A percentile compares a stretch with the other conserved stretches of the same genome.
Evolutionary conservation across 2,888 invertebrate genomes (phyloP).

Genomic region (Caenorhabditis auriculariae): DNA sequence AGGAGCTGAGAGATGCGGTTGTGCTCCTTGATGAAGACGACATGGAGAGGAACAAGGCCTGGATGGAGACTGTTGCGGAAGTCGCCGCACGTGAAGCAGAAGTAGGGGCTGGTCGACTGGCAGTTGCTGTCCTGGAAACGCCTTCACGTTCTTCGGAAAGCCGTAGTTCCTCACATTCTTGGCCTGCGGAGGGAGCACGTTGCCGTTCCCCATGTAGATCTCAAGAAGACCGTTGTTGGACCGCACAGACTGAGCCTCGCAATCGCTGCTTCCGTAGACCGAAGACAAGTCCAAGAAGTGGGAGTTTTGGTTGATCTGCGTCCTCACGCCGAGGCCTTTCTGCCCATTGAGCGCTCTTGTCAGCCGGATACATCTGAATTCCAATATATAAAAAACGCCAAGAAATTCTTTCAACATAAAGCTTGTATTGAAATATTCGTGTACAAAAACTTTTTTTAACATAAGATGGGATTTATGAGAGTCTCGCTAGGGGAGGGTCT

Average conservation of each 20-base stretch:
- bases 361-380: constrained; percentile 78
- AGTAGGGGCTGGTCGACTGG: constrained; percentile 36
- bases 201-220: constrained; percentile 21
- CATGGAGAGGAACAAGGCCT: constrained; percentile 46
- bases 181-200: constrained; percentile 34
- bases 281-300: constrained; percentile 78
- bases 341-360: constrained; percentile 91
- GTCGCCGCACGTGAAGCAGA: constrained; percentile 45
- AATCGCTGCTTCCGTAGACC: constrained; percentile 86
- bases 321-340: constrained; percentile 71
- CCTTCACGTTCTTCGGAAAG: background rate
- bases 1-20: constrained; percentile 43
- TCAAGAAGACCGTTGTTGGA: constrained; percentile 65
- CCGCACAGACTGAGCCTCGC: constrained; percentile 77
- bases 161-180: constrained; percentile 7
- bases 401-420: background rate
- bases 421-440: background rate
- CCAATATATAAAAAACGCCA: background rate
- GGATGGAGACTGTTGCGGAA: constrained; percentile 50
- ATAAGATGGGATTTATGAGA: no score
- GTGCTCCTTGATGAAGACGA: constrained; percentile 51
- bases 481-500: no score
- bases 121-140: constrained; percentile 31
- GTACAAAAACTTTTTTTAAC: no score
- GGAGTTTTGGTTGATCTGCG: constrained; percentile 71